Evolutionary conservation across 2,888 invertebrate genomes (phyloP).

Genomic region (Acanthosepion lycidas): DNA sequence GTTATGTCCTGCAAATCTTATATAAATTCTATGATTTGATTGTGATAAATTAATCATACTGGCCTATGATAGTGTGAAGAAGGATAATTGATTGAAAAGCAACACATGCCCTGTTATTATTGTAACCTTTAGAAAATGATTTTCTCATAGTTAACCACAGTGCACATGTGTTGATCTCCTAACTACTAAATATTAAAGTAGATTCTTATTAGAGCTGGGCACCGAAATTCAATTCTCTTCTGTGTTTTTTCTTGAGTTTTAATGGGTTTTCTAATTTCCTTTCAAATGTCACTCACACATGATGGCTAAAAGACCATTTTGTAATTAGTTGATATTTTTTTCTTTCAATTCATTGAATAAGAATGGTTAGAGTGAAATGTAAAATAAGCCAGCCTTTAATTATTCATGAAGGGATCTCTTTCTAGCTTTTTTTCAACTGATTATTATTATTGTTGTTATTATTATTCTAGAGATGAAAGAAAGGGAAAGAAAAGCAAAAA

Average conservation of each 20-base stretch:
- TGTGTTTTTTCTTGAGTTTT: neutral
- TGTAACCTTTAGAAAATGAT: neutral
- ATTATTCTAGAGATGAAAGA: neutral
- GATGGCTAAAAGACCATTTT: slow-evolving; percentile 41
- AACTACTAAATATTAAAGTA: slow-evolving; percentile 43
- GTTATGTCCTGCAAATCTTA: neutral
- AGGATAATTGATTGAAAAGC: neutral
- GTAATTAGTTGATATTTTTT: neutral
- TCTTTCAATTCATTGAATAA: neutral
- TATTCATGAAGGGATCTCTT: slow-evolving; percentile 15
- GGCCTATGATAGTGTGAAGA: neutral
- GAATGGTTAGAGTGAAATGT: slow-evolving; percentile 20
- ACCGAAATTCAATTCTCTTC: neutral
- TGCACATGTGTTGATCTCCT: slow-evolving; percentile 39
- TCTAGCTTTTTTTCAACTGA: neutral
- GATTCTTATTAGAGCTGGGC: slow-evolving; percentile 38
- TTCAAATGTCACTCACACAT: slow-evolving; percentile 42
- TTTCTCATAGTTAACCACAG: slow-evolving; percentile 41
- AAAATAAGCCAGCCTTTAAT: slow-evolving; percentile 33
- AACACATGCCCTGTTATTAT: slow-evolving; percentile 24
- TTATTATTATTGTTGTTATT: slow-evolving; percentile 3
- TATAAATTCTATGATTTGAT: neutral
- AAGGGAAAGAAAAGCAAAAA: neutral
- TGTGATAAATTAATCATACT: neutral
- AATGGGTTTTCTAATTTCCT: slow-evolving; percentile 38